Base-by-base conservation (phyloP, 2,888 invertebrate genomes). In the Pristionchus arcanus region DNA sequence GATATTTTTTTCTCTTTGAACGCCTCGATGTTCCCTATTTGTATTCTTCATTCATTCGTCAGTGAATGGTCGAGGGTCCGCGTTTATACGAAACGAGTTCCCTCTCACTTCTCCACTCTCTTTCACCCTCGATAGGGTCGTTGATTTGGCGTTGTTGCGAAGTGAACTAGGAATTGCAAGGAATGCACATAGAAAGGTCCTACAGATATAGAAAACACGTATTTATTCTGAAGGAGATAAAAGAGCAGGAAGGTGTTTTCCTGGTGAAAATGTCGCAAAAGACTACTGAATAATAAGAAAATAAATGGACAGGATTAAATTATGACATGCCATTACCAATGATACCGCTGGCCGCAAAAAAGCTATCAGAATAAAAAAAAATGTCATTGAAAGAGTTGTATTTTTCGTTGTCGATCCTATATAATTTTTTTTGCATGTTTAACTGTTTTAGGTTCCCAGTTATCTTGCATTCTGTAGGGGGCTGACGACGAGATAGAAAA, bases 21-120 rank as follows among this genome's bases (percentile, higher is more conserved):
- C 81, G 49, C 49, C 81, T 81, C n/a, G 53, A 13, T 53, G 11
- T 81, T 77, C 42, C 77, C 77, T 77, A 31, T 81, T 53, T 49
- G 49, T 81, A 42, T 81, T 81, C 81, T 53, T 81, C 49, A 28
- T 53, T 81, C 81, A n/a, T 28, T 21, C 81, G n/a, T 49, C 49
- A 49, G 81, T 81, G 81, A 81, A 49, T 77, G 77, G 77, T 42
- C 42, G 77, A 42, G 81, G 81, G 81, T 53, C 81, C 49, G 49
- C 81, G 81, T 81, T 49, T 81, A 53, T 81, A 81, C 81, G 81
- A 81, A 81, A 81, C 81, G 81, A 81, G 81, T 81, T 81, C 81
- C 81, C 49, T 81, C 81, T 81, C 81, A 81, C 81, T 81, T 81
- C 81, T 81, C 49, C 49, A 42, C 81, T 81, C 31, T n/a, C 49